A percentile compares a stretch with the other conserved stretches of the same genome.
These are phyloP conservation scores for Leucophenga varia DNA, from an alignment of 1,140 invertebrate genomes.

Conservation along the genomic window DNA sequence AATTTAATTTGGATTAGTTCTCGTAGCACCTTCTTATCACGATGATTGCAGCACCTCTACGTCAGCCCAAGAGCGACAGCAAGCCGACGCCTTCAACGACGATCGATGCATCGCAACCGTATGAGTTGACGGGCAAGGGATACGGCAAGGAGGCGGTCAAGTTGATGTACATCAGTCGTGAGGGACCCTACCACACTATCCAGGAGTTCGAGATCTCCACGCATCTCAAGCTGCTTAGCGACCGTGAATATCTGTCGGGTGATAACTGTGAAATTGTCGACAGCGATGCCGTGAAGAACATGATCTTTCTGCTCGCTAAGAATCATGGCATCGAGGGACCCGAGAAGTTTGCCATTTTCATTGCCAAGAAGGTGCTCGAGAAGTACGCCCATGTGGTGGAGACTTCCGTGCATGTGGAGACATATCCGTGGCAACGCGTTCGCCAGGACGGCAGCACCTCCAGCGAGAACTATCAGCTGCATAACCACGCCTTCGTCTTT, in stretches of 20 bases:
- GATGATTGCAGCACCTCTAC: no score
- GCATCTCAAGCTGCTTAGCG: conserved; percentile 67
- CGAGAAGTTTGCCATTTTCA: conserved; percentile 70
- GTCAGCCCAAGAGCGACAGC: no score
- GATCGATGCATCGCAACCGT: conserved; percentile 51
- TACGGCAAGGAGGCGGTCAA: conserved; percentile 77
- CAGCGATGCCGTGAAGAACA: conserved; percentile 81
- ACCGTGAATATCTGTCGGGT: conserved; percentile 64
- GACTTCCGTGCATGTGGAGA: conserved; percentile 67
- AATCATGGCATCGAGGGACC: conserved; percentile 72
- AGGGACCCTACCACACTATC: conserved; percentile 66
- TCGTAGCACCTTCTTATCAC: no score
- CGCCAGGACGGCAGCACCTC: conserved; percentile 53
- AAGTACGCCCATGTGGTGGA: conserved; percentile 71
- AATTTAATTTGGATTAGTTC: no score
- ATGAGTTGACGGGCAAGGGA: conserved; percentile 66
- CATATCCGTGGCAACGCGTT: conserved; percentile 74
- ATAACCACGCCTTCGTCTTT: conserved; percentile 75
- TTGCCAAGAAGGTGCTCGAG: conserved; percentile 71
- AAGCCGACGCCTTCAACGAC: no score
- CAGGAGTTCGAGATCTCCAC: conserved; percentile 74
- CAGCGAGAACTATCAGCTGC: no score
- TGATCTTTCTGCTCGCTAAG: conserved; percentile 76
- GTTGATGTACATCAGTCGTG: conserved; percentile 67
- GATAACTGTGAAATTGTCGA: conserved; percentile 75